phyloP scores from a whole-genome alignment of 2,113 vertebrate species.

The Columba janthina region DNA sequence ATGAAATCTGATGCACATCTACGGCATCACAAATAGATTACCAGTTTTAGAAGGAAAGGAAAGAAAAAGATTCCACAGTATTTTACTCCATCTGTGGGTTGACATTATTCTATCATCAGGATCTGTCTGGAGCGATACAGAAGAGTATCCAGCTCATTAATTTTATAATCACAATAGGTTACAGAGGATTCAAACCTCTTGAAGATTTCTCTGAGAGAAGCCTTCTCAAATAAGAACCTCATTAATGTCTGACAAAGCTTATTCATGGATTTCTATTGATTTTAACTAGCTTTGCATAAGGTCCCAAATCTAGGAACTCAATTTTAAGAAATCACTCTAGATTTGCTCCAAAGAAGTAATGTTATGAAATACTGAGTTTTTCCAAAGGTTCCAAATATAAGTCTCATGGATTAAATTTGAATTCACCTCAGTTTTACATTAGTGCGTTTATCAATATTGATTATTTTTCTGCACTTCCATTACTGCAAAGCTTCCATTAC shows the following conservation, averaged over 20 bases:
- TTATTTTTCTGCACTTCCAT: background rate
- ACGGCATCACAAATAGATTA: background rate
- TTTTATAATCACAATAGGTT: background rate
- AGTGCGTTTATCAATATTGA: background rate
- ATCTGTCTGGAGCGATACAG: background rate
- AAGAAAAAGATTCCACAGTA: background rate
- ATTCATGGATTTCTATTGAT: background rate
- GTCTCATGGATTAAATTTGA: background rate
- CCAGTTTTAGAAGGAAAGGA: background rate
- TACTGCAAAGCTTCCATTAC: background rate
- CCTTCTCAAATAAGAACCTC: background rate
- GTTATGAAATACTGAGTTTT: background rate
- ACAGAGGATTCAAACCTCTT: background rate
- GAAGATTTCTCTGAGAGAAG: background rate
- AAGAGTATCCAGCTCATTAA: background rate
- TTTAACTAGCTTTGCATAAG: background rate
- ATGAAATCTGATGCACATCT: background rate
- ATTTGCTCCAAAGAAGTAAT: background rate
- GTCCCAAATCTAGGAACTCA: background rate
- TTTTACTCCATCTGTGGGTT: background rate
- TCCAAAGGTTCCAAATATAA: background rate
- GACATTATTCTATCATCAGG: background rate
- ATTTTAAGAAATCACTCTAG: background rate
- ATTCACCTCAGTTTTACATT: background rate
- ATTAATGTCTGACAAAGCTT: background rate